A percentile compares a stretch with the other conserved stretches of the same genome.
Conservation (phyloP, 2,797 vertebrate species). For the Thamnophis elegans region DNA sequence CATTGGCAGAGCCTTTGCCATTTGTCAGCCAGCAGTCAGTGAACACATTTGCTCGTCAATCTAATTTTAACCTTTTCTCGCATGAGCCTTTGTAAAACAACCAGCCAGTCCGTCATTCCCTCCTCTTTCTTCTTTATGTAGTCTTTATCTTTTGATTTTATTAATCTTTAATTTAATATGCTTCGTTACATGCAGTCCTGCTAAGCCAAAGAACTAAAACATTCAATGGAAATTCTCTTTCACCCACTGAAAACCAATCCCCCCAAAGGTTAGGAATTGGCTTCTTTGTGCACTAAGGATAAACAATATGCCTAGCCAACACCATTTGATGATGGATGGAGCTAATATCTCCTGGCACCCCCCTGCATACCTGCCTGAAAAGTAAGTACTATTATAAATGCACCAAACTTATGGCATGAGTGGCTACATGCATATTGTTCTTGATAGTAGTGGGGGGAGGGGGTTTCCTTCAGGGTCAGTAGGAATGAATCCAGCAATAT, state of each 20-base stretch:
- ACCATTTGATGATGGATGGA: slow-evolving; percentile 56
- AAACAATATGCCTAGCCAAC: slow-evolving; percentile 62
- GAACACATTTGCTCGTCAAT: slow-evolving; percentile 84
- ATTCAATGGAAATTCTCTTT: slow-evolving; percentile 65
- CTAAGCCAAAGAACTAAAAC: slow-evolving; percentile 60
- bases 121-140: slow-evolving; percentile 56
- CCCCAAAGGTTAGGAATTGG: slow-evolving; percentile 68
- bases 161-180: slow-evolving; percentile 33
- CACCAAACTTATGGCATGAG: slow-evolving; percentile 20
- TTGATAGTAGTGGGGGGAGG: slow-evolving; percentile 28
- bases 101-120: slow-evolving; percentile 89
- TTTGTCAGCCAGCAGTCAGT: slow-evolving; percentile 83
- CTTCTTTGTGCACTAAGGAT: slow-evolving; percentile 66
- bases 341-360: slow-evolving; percentile 60
- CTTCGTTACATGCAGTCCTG: slow-evolving; percentile 55
- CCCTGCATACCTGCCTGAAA: slow-evolving; percentile 56
- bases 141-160: slow-evolving; percentile 28
- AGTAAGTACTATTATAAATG: slow-evolving; percentile 62
- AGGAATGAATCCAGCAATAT: slow-evolving; percentile 9
- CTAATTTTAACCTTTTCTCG: slow-evolving; percentile 80
- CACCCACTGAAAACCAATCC: slow-evolving; percentile 64
- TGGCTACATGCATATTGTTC: slow-evolving; percentile 41
- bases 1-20: slow-evolving; percentile 78
- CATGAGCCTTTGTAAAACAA: slow-evolving; percentile 75
- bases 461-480: not conserved